Evolutionary conservation across 2,113 vertebrate genomes (phyloP), one percentile per base, ranked within the genome.

Genomic region (Herpetotheres cachinnans): DNA sequence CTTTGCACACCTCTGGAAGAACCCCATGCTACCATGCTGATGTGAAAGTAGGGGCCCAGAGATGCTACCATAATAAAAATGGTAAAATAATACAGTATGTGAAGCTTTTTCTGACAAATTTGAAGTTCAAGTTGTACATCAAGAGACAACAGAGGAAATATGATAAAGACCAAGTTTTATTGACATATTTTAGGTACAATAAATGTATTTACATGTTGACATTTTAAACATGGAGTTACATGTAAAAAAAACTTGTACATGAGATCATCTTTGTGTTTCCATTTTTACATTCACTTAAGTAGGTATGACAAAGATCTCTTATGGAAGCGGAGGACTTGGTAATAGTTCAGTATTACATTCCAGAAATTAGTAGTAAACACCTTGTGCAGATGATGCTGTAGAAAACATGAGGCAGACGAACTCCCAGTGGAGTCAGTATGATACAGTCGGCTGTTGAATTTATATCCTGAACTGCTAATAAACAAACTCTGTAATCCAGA

Each of bases 231-330:
- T 8, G 87, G 63, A 79, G 88, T 93, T 95, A 96, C 90, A 98
- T 1, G 40, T 90, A 22, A 92, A 89, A 94, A 96, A 69, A 86
- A 15, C 52, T 89, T 67, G 70, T 95, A 98, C 97, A 98, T 11
- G 67, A 84, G 88, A 61, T 95, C 66, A 84, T 19, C 66, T 91
- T 95, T 94, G 92, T 13, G 89, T 79, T 96, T 76, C 90, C 86
- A 83, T 93, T 95, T 97, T 94, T 97, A 98, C 98, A 98, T 14
- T 93, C 16, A 71, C 21, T 94, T 65, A 74, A 89, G 61, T 32
- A 92, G 74, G 69, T 72, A 85, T 0, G 92, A 97, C 89, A 93
- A 47, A 92, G 96, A 67, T 36, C 63, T 86, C 77, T 62, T 76
- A 93, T 13, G 82, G 78, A 82, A 47, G 69, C 4, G 16, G 73